These are phyloP conservation scores for Cyrtonyx montezumae DNA, from an alignment of 2,113 vertebrate genomes.

Conservation along the genomic window DNA sequence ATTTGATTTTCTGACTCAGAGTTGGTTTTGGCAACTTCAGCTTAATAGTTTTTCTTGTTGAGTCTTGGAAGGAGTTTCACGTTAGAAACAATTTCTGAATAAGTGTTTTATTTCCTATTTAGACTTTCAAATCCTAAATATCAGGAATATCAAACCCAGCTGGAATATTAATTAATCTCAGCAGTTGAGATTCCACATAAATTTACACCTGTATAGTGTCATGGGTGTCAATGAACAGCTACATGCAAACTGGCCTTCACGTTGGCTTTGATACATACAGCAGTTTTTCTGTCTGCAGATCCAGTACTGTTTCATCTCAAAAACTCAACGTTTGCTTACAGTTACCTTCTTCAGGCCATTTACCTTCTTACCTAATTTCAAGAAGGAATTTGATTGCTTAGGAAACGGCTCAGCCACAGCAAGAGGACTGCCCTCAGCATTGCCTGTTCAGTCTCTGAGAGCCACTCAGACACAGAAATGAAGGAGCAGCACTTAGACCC, in stretches of 20 bases:
- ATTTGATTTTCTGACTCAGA: constrained; percentile 8
- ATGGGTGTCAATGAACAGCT: background rate
- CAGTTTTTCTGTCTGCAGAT: background rate
- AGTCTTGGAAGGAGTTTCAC: background rate
- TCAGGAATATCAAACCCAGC: background rate
- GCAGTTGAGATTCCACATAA: background rate
- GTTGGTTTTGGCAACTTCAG: background rate
- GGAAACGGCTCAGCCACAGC: fast-evolving
- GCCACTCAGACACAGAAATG: background rate
- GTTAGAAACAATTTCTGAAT: background rate
- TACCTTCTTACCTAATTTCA: background rate
- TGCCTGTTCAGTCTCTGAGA: background rate
- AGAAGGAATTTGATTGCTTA: background rate
- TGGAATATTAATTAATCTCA: background rate
- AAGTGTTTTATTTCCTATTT: background rate
- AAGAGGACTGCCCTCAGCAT: no score
- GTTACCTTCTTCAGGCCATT: background rate
- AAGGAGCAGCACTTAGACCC: background rate
- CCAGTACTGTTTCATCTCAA: background rate
- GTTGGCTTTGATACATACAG: background rate
- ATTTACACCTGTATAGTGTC: background rate
- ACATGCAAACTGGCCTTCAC: background rate
- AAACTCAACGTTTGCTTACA: background rate
- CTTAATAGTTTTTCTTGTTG: background rate
- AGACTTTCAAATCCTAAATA: background rate